Base-by-base conservation (phyloP, 2,888 invertebrate genomes). In the Orthosia cruda region DNA sequence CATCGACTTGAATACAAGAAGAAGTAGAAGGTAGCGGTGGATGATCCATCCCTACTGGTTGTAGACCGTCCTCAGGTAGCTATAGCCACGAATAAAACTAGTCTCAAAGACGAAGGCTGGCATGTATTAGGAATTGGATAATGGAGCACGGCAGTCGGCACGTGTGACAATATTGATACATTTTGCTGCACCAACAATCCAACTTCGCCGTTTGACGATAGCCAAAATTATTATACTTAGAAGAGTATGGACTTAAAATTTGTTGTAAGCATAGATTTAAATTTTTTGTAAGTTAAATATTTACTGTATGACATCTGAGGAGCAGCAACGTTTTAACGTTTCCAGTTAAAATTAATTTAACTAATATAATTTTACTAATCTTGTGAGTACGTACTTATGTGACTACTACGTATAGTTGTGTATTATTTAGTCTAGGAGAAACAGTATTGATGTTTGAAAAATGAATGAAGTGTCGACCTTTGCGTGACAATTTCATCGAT, bases 401-500 rank as follows among this genome's bases (percentile, higher is more conserved):
- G 40, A 40, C 40, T 40, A 40, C 9, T 40, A 32, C 26, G 32
- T 32, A 32, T 32, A 7, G 32, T 32, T 26, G 7, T 40, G 40
- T 9, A 52, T 52, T 52, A 2, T 52, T 52, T 52, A 52, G 52
- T 40, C 40, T 40, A 50, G 1, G 50, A 50, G n/a, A 50, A 4
- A 18, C 9, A n/a, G 52, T 52, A n/a, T 3, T 16, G 18, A 18
- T n/a, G 50, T 50, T 50, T 4, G 9, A n/a, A n/a, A 40, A 40
- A 59, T 59, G 18, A 45, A 59, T 20, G 13, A 45, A 61, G 5
- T 40, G 54, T 58, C 15, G 4, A 40, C 4, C 13, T 49, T 67
- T 9, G 77, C 58, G 77, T 75, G 74, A 40, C 68, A n/a, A 49
- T 18, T 64, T 65, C 47, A 74, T 74, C 58, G 77, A 74, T 50